Evolutionary conservation across 2,113 vertebrate species (phyloP), one percentile per base, ranked within the genome.

Genomic region (Helogale parvula): DNA sequence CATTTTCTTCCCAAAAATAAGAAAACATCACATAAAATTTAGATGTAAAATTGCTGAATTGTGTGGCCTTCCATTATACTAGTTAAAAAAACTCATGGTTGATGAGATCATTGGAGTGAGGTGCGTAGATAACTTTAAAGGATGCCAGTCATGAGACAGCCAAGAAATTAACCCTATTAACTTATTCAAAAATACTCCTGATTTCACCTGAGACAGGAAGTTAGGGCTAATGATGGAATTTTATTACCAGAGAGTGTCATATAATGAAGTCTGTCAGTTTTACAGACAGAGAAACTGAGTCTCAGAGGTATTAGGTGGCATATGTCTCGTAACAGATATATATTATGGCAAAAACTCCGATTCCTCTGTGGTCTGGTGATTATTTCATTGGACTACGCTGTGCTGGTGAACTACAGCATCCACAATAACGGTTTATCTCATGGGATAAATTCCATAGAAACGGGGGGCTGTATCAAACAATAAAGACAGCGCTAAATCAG

Each of bases 71-170:
- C 35, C 50, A 76, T 68, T 54, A 47, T 72, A 21, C 50, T 63
- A 16, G 41, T 0, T 17, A 27, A 92, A 35, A 35, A 27, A 25
- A 63, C 11, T 65, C 25, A 19, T 5, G 2, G 3, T 81, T 68
- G 54, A 95, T 79, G 33, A 66, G n/a, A 68, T 47, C 38, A 38
- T 17, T 94, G 23, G 38, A 63, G 1, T 6, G 27, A 89, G 45
- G 45, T 41, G 1, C 0, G 19, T 8, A 74, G 23, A 27, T 89
- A 38, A n/a, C 27, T 93, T 65, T 83, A 63, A 88, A 63, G 3
- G 0, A 1, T 47, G 4, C 13, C 68, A 1, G 8, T 52, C 16
- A 27, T 45, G 38, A 90, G 2, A 79, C 0, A 23, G 10, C 8
- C 25, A 57, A 63, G 17, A 80, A 84, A 63, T 23, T 60, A 33